A percentile compares a stretch with the other conserved stretches of the same genome.
These are phyloP conservation scores for Temnothorax longispinosus DNA, from an alignment of 1,140 invertebrate species.

Conservation along the genomic window DNA sequence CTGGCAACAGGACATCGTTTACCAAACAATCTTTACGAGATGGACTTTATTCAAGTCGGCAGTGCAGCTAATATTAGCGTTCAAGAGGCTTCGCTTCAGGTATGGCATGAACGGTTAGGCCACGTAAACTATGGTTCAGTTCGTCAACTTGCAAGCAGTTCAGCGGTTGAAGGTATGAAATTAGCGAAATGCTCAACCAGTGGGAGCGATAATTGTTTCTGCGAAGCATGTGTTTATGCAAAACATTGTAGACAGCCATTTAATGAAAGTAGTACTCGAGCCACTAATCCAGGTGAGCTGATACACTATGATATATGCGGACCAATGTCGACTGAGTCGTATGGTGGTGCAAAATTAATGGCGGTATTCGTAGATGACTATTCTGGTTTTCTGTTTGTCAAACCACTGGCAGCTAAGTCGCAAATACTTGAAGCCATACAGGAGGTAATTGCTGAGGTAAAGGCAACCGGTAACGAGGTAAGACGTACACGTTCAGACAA, in stretches of 20 bases:
- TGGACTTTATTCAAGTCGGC: neutral
- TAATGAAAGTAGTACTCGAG: too few species aligned
- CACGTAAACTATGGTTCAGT: neutral
- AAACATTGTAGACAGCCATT: neutral
- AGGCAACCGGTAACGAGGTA: neutral
- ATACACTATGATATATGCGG: too few species aligned
- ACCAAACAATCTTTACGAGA: neutral
- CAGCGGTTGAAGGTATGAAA: neutral
- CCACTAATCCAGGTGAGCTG: too few species aligned
- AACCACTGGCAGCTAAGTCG: neutral
- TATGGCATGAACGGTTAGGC: neutral
- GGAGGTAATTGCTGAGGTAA: neutral
- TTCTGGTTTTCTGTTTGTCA: neutral
- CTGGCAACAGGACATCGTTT: slow-evolving; percentile 2
- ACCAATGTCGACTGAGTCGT: too few species aligned
- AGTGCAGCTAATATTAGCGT: neutral
- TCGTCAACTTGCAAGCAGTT: neutral
- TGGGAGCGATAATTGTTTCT: neutral
- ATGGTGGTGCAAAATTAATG: neutral
- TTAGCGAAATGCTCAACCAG: neutral
- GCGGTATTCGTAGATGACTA: neutral
- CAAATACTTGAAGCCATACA: neutral
- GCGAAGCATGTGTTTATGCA: neutral
- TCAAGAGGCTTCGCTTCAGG: neutral
- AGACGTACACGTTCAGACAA: neutral